Percentiles rank a stretch among this genome's conserved stretches.
These are phyloP conservation scores for Motacilla alba DNA, from an alignment of 2,113 vertebrate species.

Conservation along the genomic window DNA sequence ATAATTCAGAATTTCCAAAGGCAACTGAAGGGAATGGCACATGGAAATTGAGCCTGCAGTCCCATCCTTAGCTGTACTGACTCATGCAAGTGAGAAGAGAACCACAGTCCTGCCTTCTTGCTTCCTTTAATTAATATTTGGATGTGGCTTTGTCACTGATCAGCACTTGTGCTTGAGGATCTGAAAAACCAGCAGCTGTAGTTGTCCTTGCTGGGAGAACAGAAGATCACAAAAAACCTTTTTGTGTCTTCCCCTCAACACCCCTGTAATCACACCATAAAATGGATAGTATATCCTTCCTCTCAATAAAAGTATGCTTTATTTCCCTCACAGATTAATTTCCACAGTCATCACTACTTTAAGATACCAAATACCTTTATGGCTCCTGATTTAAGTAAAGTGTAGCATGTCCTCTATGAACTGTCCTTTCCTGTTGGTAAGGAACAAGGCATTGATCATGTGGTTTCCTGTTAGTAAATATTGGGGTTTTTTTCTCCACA, in stretches of 20 bases:
- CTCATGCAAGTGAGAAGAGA: not conserved
- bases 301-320: not conserved
- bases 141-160: not conserved
- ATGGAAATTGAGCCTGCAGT: not conserved
- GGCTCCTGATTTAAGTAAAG: not conserved
- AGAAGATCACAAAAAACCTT: not conserved
- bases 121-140: not conserved
- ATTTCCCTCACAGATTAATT: not conserved
- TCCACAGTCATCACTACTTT: not conserved
- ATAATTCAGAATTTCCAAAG: not conserved
- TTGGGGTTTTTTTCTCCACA: accelerated
- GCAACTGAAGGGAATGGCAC: not conserved
- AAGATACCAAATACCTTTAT: not conserved
- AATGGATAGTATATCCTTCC: not conserved
- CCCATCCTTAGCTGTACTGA: not conserved
- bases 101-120: not conserved
- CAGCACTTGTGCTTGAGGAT: not conserved
- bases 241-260: not conserved
- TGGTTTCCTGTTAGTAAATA: not conserved
- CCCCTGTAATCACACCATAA: not conserved
- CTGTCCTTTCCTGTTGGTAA: not conserved
- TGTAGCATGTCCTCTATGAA: not conserved
- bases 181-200: not conserved
- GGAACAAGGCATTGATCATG: not conserved
- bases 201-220: not conserved